Evolutionary conservation across 2,888 invertebrate genomes (phyloP).

Genomic region (Ephialtes manifestator): DNA sequence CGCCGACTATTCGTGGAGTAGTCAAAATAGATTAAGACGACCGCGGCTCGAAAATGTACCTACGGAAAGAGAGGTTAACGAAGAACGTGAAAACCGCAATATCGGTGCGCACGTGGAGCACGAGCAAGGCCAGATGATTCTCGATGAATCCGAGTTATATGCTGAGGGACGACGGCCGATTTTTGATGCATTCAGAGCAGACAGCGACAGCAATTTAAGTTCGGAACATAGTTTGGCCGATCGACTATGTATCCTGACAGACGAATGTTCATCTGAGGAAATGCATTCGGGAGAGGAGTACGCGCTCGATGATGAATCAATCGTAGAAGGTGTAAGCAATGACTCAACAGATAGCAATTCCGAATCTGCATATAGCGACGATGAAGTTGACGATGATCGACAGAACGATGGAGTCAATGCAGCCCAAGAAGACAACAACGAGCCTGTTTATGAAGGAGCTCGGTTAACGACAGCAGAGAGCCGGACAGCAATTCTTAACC

Average conservation of each 20-base stretch:
- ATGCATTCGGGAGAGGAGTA: not conserved
- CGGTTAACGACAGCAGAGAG: slow-evolving; percentile 46
- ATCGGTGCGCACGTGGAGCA: not conserved
- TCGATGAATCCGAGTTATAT: no score
- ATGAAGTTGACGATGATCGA: not conserved
- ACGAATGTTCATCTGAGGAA: no score
- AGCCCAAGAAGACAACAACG: not conserved
- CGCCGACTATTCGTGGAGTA: slow-evolving; percentile 1
- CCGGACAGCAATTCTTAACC: slow-evolving; percentile 17
- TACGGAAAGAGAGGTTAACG: no score
- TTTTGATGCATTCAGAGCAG: no score
- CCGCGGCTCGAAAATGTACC: no score
- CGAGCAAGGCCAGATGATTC: no score
- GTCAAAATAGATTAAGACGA: slow-evolving; percentile 10
- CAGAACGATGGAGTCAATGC: not conserved
- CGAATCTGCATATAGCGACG: not conserved
- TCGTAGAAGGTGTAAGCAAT: not conserved
- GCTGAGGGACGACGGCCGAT: no score
- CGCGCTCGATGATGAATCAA: not conserved
- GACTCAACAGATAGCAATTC: not conserved
- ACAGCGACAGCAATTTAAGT: no score
- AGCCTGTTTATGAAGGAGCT: slow-evolving; percentile 31
- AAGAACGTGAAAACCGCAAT: no score
- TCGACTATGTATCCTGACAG: no score
- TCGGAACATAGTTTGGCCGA: no score